Conservation (phyloP, 2,113 vertebrate species). For the Eolophus roseicapilla region DNA sequence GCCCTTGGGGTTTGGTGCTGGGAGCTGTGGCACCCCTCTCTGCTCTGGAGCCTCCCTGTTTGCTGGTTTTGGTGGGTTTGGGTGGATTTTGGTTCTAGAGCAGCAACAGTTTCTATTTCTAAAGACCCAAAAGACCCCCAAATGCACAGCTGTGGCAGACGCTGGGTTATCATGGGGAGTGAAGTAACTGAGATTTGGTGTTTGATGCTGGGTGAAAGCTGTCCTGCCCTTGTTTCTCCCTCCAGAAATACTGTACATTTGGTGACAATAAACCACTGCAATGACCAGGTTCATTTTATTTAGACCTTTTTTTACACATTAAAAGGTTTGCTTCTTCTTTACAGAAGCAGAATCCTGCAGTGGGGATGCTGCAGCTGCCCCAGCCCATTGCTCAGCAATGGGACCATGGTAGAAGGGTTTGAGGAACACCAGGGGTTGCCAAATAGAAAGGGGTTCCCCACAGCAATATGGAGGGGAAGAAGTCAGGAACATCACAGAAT, state of each 20-base stretch:
- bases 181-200: fast-evolving
- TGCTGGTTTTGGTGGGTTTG: neutral
- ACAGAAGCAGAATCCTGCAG: no score
- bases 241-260: neutral
- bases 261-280: neutral
- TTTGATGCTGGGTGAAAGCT: neutral
- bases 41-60: fast-evolving
- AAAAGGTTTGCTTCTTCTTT: neutral
- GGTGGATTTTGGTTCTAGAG: neutral
- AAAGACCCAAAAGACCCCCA: neutral
- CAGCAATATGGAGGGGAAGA: fast-evolving
- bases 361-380: neutral
- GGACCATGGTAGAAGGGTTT: neutral
- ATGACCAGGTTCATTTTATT: neutral
- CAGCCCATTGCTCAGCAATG: neutral
- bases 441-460: neutral
- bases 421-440: neutral
- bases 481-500: neutral
- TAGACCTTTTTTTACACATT: fast-evolving
- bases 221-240: neutral
- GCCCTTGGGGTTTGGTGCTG: neutral
- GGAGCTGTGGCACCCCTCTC: neutral
- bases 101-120: neutral
- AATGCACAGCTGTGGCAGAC: fast-evolving
- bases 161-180: fast-evolving